phyloP scores from a whole-genome alignment of 1,140 invertebrate species.

The Lamellibrachia luymesi region DNA sequence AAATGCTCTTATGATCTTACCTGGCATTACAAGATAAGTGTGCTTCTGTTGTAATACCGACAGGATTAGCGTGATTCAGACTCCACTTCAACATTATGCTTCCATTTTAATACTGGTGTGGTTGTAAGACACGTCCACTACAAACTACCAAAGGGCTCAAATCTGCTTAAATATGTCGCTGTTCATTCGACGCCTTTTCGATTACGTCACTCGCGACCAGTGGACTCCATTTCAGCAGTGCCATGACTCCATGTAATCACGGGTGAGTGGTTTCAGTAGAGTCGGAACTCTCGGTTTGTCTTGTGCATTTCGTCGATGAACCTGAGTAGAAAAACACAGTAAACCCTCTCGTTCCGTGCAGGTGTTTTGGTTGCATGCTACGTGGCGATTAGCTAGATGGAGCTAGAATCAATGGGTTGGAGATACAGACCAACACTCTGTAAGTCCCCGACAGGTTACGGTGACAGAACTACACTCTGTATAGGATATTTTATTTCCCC shows the following conservation, averaged over 20 bases:
- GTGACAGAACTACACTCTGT: no score
- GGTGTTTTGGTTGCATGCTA: neutral
- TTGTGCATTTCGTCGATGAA: neutral
- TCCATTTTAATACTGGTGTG: neutral
- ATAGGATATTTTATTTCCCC: no score
- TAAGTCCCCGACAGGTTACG: no score
- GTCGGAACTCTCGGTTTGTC: neutral
- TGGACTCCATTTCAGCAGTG: neutral
- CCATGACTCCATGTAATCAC: neutral
- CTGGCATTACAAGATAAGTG: neutral
- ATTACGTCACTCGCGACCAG: neutral
- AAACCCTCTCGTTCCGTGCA: neutral
- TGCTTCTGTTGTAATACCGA: neutral
- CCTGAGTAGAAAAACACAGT: neutral
- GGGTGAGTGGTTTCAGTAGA: neutral
- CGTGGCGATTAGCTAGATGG: neutral
- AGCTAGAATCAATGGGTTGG: no score
- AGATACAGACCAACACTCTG: no score
- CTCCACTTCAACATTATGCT: neutral
- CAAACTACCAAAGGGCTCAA: neutral
- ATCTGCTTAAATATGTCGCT: neutral
- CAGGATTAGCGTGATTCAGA: neutral
- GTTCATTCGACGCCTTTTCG: neutral
- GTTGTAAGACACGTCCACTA: neutral
- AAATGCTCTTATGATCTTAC: neutral